These are phyloP conservation scores for Leptura quadrifasciata DNA, from an alignment of 2,888 invertebrate genomes.

Conservation along the genomic window DNA sequence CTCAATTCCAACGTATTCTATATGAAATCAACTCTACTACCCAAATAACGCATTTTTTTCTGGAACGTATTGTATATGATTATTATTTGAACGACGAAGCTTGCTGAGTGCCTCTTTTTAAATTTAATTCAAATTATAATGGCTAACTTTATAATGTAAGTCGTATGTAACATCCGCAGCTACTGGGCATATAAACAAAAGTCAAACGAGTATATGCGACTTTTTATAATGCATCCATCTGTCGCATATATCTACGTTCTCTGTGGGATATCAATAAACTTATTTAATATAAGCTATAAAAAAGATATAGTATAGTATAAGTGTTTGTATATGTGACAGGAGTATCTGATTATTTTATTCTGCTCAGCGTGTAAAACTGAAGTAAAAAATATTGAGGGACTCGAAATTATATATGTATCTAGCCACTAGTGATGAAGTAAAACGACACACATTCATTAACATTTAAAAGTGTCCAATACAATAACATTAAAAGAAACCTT, in stretches of 20 bases:
- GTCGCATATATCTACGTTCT: constrained; percentile 18
- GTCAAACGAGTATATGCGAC: constrained; percentile 15
- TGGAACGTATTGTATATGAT: neutral
- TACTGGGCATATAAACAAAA: constrained; percentile 9
- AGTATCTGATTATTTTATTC: constrained; percentile 25
- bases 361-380: neutral
- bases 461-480: too few species aligned
- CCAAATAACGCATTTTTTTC: neutral
- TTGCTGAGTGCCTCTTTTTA: neutral
- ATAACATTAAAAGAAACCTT: too few species aligned
- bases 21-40: neutral
- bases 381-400: neutral
- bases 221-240: constrained; percentile 17
- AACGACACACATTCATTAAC: too few species aligned
- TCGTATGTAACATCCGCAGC: constrained; percentile 7
- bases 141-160: neutral
- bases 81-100: neutral
- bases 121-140: neutral
- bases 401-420: neutral
- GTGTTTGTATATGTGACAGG: constrained; percentile 25
- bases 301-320: constrained; percentile 32
- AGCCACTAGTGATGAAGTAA: neutral
- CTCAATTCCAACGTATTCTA: neutral
- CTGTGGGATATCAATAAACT: constrained; percentile 38
- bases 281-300: constrained; percentile 33